Evolutionary conservation across 1,140 invertebrate species (phyloP).

Genomic region (Potamilus streckersoni): DNA sequence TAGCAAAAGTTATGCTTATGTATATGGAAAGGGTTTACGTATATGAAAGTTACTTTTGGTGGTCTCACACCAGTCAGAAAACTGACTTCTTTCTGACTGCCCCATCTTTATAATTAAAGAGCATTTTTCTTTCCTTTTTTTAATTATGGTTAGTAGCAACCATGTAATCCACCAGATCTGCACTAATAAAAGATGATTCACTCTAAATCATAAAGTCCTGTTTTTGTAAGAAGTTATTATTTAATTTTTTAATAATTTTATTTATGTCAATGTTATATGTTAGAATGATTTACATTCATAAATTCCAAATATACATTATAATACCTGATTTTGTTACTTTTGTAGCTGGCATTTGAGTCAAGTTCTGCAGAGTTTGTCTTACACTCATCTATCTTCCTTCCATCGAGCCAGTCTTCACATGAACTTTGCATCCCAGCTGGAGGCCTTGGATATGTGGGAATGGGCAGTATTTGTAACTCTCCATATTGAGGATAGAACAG

Average conservation of each 20-base stretch:
- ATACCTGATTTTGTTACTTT: constrained; percentile 31
- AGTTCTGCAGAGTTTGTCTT: constrained; percentile 76
- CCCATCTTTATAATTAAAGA: too few species aligned
- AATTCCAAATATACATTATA: background rate
- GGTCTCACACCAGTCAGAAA: too few species aligned
- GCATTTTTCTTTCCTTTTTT: too few species aligned
- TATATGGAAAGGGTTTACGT: too few species aligned
- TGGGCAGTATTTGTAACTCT: constrained; percentile 89
- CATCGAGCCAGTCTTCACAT: constrained; percentile 74
- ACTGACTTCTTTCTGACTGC: too few species aligned
- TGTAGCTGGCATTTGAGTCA: constrained; percentile 76
- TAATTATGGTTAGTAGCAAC: too few species aligned
- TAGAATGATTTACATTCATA: background rate
- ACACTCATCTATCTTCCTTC: constrained; percentile 76
- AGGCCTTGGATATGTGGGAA: constrained; percentile 85
- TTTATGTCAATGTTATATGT: background rate
- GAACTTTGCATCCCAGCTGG: constrained; percentile 86
- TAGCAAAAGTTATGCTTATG: too few species aligned
- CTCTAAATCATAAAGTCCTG: too few species aligned
- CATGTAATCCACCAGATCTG: too few species aligned
- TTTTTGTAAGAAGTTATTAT: too few species aligned
- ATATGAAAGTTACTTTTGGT: too few species aligned
- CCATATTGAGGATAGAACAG: constrained; percentile 78
- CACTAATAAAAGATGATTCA: too few species aligned
- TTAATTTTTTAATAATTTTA: background rate